phyloP scores from a whole-genome alignment of 2,113 vertebrate species.

The Hemiprocne comata region DNA sequence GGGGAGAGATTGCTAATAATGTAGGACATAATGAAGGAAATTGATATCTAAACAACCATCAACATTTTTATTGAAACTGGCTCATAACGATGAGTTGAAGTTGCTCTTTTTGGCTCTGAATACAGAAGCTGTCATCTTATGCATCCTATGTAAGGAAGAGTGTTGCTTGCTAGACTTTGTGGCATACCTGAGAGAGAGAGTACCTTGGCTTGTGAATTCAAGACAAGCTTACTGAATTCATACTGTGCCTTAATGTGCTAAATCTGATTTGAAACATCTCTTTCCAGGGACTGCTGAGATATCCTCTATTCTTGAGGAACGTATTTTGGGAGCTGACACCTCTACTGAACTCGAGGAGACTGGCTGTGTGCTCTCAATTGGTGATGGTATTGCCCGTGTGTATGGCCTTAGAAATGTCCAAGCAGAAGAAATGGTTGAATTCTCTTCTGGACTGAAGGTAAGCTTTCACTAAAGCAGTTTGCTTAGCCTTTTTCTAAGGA shows the following conservation, averaged over 20 bases:
- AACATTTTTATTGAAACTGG: neutral
- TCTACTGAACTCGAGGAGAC: constrained; percentile 94
- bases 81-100: neutral
- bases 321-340: constrained; percentile 93
- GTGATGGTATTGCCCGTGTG: constrained; percentile 96
- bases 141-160: accelerated
- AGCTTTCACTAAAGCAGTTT: neutral
- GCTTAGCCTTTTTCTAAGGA: neutral
- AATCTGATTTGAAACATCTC: neutral
- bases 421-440: constrained; percentile 99
- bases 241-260: accelerated
- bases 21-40: neutral
- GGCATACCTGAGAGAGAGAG: neutral
- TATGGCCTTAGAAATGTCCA: constrained; percentile 96
- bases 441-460: constrained; percentile 97
- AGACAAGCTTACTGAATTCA: neutral
- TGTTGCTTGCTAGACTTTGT: neutral
- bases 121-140: neutral
- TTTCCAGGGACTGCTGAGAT: constrained; percentile 91
- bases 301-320: constrained; percentile 95
- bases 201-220: neutral
- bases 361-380: constrained; percentile 94
- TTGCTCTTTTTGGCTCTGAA: neutral
- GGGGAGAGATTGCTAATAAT: neutral
- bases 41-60: accelerated